Evolutionary conservation across 2,113 vertebrate species (phyloP).

Genomic region (Tricholaema leucomelas): DNA sequence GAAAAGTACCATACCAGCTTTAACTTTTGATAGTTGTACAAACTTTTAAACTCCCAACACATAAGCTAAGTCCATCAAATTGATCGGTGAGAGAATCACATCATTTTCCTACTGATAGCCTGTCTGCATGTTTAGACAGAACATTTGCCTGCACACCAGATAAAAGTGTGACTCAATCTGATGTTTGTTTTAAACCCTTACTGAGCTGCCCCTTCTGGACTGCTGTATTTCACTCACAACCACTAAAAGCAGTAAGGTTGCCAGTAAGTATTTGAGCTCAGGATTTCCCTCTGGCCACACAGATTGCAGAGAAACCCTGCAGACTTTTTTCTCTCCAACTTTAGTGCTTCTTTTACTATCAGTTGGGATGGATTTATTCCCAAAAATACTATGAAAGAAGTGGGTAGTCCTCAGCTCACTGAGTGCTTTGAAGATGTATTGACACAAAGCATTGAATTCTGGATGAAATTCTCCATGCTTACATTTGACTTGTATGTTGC

Average conservation of each 20-base stretch:
- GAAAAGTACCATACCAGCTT: background rate
- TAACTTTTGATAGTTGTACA: background rate
- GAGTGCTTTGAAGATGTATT: background rate
- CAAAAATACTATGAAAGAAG: background rate
- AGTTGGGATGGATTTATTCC: background rate
- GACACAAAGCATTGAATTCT: background rate
- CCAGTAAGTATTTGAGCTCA: background rate
- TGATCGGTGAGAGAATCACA: background rate
- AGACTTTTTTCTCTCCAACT: background rate
- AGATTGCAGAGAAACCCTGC: background rate
- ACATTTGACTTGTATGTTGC: background rate
- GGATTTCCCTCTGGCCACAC: background rate
- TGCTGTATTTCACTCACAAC: background rate
- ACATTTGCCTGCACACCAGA: background rate
- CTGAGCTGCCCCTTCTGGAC: background rate
- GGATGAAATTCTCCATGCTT: background rate
- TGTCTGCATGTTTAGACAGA: background rate
- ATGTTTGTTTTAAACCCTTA: background rate
- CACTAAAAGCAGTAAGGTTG: background rate
- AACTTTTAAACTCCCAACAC: background rate
- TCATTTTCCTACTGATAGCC: background rate
- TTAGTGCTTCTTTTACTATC: background rate
- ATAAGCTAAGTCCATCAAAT: background rate
- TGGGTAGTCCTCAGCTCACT: background rate
- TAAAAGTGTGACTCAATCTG: background rate